Conservation (phyloP, 2,888 invertebrate species). For the Parasteatoda lunata region DNA sequence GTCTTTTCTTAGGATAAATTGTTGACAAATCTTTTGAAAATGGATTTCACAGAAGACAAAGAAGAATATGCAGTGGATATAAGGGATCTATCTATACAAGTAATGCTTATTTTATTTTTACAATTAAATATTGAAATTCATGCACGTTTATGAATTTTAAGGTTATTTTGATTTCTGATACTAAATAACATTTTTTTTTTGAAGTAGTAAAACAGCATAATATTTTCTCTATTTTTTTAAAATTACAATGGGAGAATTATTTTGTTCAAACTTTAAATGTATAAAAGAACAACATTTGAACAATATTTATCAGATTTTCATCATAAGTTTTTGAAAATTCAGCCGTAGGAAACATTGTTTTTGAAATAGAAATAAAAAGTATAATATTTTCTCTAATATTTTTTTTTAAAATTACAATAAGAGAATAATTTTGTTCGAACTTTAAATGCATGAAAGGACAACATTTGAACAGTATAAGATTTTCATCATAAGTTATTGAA, state of each 20-base stretch:
- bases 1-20: slow-evolving; percentile 72
- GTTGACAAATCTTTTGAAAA: slow-evolving; percentile 74
- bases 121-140: background rate
- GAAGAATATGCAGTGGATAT: slow-evolving; percentile 92
- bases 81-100: slow-evolving; percentile 87
- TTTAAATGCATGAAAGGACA: no score
- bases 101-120: slow-evolving; percentile 61
- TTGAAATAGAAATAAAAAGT: no score
- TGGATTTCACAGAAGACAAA: slow-evolving; percentile 75
- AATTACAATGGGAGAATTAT: background rate
- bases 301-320: no score
- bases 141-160: no score
- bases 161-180: background rate
- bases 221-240: background rate
- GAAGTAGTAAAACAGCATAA: background rate
- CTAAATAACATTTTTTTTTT: background rate
- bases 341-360: no score
- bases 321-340: no score
- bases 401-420: no score
- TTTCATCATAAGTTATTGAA: no score
- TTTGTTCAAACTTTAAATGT: background rate
- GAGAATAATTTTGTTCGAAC: no score
- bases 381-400: no score
- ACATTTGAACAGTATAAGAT: no score
- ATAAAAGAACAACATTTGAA: no score